These are phyloP conservation scores for Chaetogeoica ovagalla DNA, from an alignment of 2,888 invertebrate genomes.

Conservation along the genomic window DNA sequence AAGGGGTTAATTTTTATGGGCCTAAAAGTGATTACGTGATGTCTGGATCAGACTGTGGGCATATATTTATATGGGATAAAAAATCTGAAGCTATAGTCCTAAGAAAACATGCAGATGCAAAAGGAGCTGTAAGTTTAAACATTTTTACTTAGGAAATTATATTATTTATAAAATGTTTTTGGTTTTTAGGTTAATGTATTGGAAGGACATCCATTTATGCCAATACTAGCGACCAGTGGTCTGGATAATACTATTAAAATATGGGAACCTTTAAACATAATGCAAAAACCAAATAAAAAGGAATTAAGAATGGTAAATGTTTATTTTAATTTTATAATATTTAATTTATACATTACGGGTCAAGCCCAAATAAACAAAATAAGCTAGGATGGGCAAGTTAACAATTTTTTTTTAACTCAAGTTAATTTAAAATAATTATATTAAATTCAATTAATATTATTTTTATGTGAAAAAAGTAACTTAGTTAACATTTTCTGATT, in stretches of 20 bases:
- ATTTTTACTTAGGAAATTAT: constrained; percentile 34
- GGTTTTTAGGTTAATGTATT: constrained; percentile 79
- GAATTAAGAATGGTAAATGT: constrained; percentile 55
- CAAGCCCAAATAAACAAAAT: too few species aligned
- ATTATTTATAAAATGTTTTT: constrained; percentile 23
- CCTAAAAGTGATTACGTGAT: constrained; percentile 86
- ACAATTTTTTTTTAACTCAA: too few species aligned
- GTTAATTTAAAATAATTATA: too few species aligned
- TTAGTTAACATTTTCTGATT: too few species aligned
- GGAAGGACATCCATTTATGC: constrained; percentile 85
- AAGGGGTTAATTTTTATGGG: constrained; percentile 93
- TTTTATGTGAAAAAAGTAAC: too few species aligned
- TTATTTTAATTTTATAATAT: not conserved
- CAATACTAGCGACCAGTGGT: constrained; percentile 87
- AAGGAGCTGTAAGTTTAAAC: constrained; percentile 74
- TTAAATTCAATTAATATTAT: too few species aligned
- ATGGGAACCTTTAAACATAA: constrained; percentile 75
- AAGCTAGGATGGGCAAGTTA: too few species aligned
- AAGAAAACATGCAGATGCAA: constrained; percentile 78
- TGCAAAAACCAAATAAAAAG: constrained; percentile 57
- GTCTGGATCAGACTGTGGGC: constrained; percentile 91
- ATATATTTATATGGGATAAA: constrained; percentile 86
- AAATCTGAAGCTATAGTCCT: constrained; percentile 86
- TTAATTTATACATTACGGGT: too few species aligned
- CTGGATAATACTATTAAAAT: constrained; percentile 90